A percentile compares a stretch with the other conserved stretches of the same genome.
These are phyloP conservation scores for Hypotaenidia philippensis DNA, from an alignment of 2,797 vertebrate species.

Conservation along the genomic window DNA sequence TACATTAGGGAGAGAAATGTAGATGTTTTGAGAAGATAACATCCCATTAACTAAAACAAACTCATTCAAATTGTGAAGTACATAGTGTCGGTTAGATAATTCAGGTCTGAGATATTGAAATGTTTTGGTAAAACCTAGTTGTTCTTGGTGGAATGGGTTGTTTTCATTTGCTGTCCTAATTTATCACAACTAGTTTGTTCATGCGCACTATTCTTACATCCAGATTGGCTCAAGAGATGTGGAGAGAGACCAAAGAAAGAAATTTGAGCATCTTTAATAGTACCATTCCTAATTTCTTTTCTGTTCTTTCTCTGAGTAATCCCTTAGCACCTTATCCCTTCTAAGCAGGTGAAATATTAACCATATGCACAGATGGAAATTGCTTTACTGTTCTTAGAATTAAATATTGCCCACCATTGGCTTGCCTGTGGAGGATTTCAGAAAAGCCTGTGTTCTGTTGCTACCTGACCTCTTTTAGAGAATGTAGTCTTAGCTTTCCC, in stretches of 20 bases:
- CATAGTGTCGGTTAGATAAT: neutral
- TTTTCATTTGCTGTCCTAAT: neutral
- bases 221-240: neutral
- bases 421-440: neutral
- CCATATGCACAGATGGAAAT: neutral
- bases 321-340: neutral
- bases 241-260: neutral
- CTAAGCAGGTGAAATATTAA: neutral
- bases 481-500: neutral
- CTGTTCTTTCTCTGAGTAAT: neutral
- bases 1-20: accelerated
- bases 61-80: neutral
- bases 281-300: neutral
- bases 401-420: neutral
- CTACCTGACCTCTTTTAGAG: neutral
- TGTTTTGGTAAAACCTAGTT: neutral
- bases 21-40: neutral
- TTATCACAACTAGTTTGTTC: neutral
- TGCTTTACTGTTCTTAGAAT: constrained; percentile 17
- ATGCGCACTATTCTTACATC: neutral
- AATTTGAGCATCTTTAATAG: neutral
- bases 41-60: neutral
- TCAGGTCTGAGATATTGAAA: neutral
- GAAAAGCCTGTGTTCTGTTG: neutral
- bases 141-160: neutral